Evolutionary conservation across 2,888 invertebrate genomes (phyloP).

Genomic region (Galerucella pusilla): DNA sequence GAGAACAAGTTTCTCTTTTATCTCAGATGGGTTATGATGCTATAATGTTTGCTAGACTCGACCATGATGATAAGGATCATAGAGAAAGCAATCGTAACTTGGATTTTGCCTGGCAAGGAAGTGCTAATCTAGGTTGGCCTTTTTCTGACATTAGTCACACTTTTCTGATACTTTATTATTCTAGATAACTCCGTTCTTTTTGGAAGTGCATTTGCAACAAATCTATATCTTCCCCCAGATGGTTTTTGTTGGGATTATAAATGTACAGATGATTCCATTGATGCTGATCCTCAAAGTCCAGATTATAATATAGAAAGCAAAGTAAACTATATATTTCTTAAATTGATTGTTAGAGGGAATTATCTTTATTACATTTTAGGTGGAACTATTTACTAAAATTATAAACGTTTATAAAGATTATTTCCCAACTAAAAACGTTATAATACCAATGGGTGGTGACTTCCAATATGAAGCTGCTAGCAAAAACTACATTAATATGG

Average conservation of each 20-base stretch:
- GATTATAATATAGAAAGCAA: slow-evolving; percentile 74
- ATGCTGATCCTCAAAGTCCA: slow-evolving; percentile 71
- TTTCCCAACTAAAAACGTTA: slow-evolving; percentile 70
- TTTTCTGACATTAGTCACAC: no score
- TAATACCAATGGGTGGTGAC: slow-evolving; percentile 75
- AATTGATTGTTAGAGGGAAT: no score
- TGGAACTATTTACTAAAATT: slow-evolving; percentile 54
- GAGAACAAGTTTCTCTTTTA: slow-evolving; percentile 75
- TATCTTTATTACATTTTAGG: slow-evolving; percentile 11
- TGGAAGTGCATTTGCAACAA: slow-evolving; percentile 43
- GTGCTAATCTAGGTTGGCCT: slow-evolving; percentile 66
- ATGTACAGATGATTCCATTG: slow-evolving; percentile 74
- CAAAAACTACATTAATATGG: slow-evolving; percentile 72
- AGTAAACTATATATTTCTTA: slow-evolving; percentile 60
- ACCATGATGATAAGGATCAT: slow-evolving; percentile 72
- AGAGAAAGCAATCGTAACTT: slow-evolving; percentile 71
- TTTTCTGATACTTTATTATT: slow-evolving; percentile 12
- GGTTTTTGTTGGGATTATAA: slow-evolving; percentile 69
- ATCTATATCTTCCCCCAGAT: slow-evolving; percentile 67
- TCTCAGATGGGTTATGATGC: slow-evolving; percentile 79
- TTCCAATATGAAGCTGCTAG: slow-evolving; percentile 71
- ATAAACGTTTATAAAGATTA: slow-evolving; percentile 66
- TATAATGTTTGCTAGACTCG: slow-evolving; percentile 76
- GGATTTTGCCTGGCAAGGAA: slow-evolving; percentile 79
- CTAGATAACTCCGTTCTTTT: slow-evolving; percentile 57